Conservation (phyloP, 2,797 vertebrate species). For the Siniperca scherzeri region DNA sequence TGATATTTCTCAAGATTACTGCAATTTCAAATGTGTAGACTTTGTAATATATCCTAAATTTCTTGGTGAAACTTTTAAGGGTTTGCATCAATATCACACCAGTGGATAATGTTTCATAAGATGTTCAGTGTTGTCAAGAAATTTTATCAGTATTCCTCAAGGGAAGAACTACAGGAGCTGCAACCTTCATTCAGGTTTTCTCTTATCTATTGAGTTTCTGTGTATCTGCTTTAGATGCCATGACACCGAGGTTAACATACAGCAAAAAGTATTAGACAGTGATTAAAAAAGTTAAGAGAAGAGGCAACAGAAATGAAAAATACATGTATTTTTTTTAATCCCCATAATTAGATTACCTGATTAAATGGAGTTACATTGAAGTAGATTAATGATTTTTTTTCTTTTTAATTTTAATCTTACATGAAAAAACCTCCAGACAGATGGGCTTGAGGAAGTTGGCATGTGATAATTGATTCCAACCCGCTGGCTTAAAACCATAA, state of each 20-base stretch:
- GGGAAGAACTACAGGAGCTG: not conserved
- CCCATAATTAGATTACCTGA: constrained; percentile 20
- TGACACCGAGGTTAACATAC: not conserved
- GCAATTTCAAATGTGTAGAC: not conserved
- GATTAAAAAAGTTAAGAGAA: constrained; percentile 10
- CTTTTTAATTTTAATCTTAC: not conserved
- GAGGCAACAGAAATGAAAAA: not conserved
- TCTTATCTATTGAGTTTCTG: not conserved
- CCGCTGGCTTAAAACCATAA: constrained; percentile 77
- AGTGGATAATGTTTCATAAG: not conserved
- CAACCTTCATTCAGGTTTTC: not conserved
- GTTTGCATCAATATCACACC: not conserved
- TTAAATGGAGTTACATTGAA: constrained; percentile 24
- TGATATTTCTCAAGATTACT: not conserved
- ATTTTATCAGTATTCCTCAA: not conserved
- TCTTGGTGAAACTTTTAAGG: not conserved
- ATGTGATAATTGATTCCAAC: constrained; percentile 75
- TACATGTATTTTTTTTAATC: not conserved
- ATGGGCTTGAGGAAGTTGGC: constrained; percentile 51
- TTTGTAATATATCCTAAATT: not conserved
- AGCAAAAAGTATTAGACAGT: not conserved
- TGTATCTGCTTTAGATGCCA: not conserved
- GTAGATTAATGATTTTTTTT: constrained; percentile 3
- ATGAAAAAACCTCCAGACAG: constrained; percentile 15
- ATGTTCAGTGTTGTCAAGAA: not conserved